phyloP scores from a whole-genome alignment of 2,797 vertebrate genomes.

The Moxostoma hubbsi region DNA sequence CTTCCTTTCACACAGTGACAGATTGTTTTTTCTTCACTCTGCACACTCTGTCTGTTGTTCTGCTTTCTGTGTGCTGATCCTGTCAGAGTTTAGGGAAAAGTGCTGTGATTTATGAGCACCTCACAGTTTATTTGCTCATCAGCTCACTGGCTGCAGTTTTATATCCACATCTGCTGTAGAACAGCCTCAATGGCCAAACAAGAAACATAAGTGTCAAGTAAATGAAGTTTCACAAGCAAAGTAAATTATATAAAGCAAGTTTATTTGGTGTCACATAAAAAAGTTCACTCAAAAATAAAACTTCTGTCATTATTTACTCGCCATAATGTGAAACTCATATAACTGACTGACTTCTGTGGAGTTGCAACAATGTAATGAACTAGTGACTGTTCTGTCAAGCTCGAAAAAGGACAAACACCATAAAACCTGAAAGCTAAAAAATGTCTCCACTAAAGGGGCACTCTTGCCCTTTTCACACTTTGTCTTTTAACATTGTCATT shows the following conservation, averaged over 20 bases:
- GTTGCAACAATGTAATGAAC: too few species aligned
- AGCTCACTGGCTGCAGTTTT: conserved; percentile 11
- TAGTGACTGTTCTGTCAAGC: too few species aligned
- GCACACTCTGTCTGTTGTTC: conserved; percentile 17
- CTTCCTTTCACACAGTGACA: background rate
- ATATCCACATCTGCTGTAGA: conserved; percentile 4
- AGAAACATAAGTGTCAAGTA: conserved; percentile 1
- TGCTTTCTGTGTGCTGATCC: conserved; percentile 70
- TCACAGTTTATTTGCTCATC: background rate
- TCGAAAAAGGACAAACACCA: too few species aligned
- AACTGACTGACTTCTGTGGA: too few species aligned
- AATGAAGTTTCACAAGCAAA: background rate
- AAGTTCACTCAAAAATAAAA: too few species aligned
- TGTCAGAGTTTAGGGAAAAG: conserved; percentile 66
- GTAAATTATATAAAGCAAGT: background rate
- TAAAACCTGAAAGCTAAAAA: too few species aligned
- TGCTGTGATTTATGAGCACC: conserved; percentile 23
- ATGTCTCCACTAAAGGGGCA: too few species aligned
- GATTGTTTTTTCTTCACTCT: background rate
- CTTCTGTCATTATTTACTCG: too few species aligned
- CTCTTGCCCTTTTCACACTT: too few species aligned
- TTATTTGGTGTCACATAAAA: background rate
- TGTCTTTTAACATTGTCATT: too few species aligned
- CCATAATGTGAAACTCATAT: too few species aligned
- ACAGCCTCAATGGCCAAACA: background rate